A percentile compares a stretch with the other conserved stretches of the same genome.
These are phyloP conservation scores for Acrossocheilus wenchowensis DNA, from an alignment of 2,797 vertebrate species.

Conservation along the genomic window DNA sequence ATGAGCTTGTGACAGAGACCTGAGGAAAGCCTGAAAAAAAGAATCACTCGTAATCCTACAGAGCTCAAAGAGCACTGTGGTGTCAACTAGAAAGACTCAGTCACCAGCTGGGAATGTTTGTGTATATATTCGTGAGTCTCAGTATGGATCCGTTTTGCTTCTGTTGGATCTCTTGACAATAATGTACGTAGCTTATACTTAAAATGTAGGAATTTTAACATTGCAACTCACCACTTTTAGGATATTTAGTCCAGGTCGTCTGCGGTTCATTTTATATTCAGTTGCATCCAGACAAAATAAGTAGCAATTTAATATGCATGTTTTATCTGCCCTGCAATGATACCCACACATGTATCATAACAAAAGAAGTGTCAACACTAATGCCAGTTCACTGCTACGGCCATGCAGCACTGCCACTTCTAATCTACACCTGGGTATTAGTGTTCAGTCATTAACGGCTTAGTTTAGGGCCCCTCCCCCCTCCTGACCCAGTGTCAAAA, in stretches of 20 bases:
- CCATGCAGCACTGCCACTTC: background rate
- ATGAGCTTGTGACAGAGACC: conserved; percentile 56
- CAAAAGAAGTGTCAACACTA: background rate
- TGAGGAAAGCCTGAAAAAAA: conserved; percentile 64
- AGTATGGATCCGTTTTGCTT: conserved; percentile 16
- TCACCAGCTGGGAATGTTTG: conserved; percentile 50
- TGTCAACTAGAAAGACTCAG: conserved; percentile 34
- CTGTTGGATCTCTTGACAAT: conserved; percentile 27
- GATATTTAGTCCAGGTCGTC: background rate
- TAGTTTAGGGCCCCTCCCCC: conserved; percentile 43
- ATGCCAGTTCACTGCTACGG: background rate
- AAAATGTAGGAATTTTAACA: background rate
- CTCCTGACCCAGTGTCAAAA: conserved; percentile 50
- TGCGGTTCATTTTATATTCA: background rate
- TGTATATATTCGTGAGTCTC: conserved; percentile 46
- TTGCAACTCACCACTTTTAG: conserved; percentile 3
- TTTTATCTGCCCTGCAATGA: background rate
- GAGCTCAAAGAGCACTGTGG: conserved; percentile 63
- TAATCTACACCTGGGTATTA: conserved; percentile 39
- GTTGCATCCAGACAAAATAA: background rate
- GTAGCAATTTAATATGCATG: background rate
- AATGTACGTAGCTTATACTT: background rate
- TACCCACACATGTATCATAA: background rate
- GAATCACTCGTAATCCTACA: conserved; percentile 70
- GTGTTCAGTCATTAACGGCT: conserved; percentile 45